A percentile compares a stretch with the other conserved stretches of the same genome.
These are phyloP conservation scores for Mesoligia furuncula DNA, from an alignment of 2,888 invertebrate genomes.

Conservation along the genomic window DNA sequence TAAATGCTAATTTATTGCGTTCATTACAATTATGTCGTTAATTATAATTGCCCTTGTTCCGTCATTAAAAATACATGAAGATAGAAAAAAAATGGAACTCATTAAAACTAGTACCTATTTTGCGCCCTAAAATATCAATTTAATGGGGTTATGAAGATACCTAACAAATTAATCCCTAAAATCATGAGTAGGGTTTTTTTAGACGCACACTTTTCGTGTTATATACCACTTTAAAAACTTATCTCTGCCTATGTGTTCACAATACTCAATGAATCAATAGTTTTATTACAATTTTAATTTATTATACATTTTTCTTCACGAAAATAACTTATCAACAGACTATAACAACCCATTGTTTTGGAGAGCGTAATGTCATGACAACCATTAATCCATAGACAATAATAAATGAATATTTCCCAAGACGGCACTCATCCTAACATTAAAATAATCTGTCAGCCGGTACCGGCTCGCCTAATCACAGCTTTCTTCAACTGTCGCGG, in stretches of 20 bases:
- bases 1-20: neutral
- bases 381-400: neutral
- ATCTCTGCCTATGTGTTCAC: neutral
- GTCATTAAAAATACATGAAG: neutral
- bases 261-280: conserved; percentile 1
- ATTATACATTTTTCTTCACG: conserved; percentile 7
- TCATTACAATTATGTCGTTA: conserved; percentile 4
- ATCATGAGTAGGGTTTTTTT: neutral
- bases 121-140: neutral
- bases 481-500: conserved; percentile 77
- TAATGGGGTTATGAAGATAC: neutral
- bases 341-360: neutral
- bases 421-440: conserved; percentile 31
- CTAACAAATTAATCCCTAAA: neutral
- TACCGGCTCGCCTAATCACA: conserved; percentile 66
- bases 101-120: neutral
- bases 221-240: neutral
- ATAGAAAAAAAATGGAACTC: neutral
- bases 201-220: neutral
- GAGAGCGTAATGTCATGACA: neutral
- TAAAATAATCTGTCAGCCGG: conserved; percentile 69
- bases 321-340: neutral
- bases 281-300: conserved; percentile 4
- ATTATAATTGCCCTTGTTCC: neutral
- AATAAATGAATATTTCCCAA: conserved; percentile 15